phyloP scores from a whole-genome alignment of 2,888 invertebrate genomes.

The Nymphalis c-album region DNA sequence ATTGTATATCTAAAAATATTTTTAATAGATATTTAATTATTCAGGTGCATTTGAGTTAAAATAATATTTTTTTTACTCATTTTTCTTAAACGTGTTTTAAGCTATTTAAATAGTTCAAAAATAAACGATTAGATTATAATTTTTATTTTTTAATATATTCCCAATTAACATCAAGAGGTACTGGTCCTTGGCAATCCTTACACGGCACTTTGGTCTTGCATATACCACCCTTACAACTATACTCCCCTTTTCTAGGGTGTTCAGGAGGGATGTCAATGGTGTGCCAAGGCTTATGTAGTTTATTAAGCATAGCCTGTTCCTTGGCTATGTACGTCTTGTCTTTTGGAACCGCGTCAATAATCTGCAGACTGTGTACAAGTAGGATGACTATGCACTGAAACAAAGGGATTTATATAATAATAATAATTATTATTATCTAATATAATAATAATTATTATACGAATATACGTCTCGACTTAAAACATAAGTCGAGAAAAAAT shows the following conservation, averaged over 20 bases:
- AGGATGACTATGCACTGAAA: constrained; percentile 31
- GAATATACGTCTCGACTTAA: too few species aligned
- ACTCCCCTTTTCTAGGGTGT: constrained; percentile 58
- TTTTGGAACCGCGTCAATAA: constrained; percentile 31
- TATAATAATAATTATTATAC: too few species aligned
- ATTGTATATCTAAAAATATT: too few species aligned
- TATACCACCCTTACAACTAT: constrained; percentile 47
- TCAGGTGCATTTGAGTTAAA: too few species aligned
- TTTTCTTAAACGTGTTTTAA: too few species aligned
- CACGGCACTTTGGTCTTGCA: constrained; percentile 47
- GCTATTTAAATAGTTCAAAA: too few species aligned
- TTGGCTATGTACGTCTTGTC: constrained; percentile 34
- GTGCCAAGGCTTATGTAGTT: constrained; percentile 56
- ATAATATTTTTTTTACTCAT: too few species aligned
- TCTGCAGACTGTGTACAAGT: constrained; percentile 17
- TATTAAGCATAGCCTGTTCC: constrained; percentile 51
- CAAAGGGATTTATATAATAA: too few species aligned
- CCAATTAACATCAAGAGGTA: constrained; percentile 46
- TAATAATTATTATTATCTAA: too few species aligned
- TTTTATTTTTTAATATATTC: constrained; percentile 34
- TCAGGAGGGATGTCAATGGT: constrained; percentile 46
- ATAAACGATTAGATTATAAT: background rate
- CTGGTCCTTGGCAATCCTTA: constrained; percentile 50
- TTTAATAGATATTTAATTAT: too few species aligned
- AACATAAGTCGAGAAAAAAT: too few species aligned